These are phyloP conservation scores for Conomelus anceps DNA, from an alignment of 2,888 invertebrate species.

Conservation along the genomic window DNA sequence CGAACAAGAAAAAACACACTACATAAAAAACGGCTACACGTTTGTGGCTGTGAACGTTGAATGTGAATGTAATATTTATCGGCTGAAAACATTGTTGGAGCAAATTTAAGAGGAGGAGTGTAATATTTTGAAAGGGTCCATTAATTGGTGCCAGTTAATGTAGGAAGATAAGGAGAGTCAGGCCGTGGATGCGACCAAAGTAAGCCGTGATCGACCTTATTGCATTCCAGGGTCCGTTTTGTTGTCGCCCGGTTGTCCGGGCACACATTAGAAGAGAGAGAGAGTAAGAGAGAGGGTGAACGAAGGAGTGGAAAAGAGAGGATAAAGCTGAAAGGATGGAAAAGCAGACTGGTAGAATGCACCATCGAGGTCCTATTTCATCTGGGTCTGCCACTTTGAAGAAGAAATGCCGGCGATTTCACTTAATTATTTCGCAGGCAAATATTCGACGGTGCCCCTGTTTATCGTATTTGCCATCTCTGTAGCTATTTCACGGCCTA, in stretches of 20 bases:
- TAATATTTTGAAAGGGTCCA: not conserved
- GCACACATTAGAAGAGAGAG: not conserved
- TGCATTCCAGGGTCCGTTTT: not conserved
- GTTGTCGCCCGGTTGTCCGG: not conserved
- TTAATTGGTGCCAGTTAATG: not conserved
- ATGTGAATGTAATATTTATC: not conserved
- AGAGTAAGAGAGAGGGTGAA: not conserved
- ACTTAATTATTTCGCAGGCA: not conserved
- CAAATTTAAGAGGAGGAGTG: not conserved
- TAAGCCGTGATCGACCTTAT: not conserved
- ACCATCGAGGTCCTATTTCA: not conserved
- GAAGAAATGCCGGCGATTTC: not conserved
- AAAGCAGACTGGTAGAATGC: not conserved
- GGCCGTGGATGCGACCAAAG: not conserved
- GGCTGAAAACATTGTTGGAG: not conserved
- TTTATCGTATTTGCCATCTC: not conserved
- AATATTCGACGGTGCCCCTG: not conserved
- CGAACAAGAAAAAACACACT: not conserved
- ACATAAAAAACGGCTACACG: not conserved
- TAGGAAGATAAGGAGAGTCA: not conserved
- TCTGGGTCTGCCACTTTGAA: not conserved
- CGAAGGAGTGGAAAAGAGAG: not conserved
- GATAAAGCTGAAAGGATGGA: not conserved
- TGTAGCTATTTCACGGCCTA: not conserved
- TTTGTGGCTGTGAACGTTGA: not conserved